phyloP scores from a whole-genome alignment of 1,140 invertebrate genomes.

The Drosophila gunungcola region DNA sequence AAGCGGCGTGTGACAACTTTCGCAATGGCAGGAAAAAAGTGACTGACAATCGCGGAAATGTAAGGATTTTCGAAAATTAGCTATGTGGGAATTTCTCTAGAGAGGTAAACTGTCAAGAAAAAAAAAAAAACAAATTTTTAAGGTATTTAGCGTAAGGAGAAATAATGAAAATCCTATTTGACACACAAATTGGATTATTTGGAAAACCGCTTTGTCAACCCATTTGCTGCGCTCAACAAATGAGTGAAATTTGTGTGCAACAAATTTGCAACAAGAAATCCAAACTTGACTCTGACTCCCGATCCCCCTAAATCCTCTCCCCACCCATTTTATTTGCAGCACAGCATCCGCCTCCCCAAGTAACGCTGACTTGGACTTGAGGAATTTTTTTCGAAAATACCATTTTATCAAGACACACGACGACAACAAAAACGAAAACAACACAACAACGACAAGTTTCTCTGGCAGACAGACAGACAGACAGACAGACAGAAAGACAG shows the following conservation, averaged over 20 bases:
- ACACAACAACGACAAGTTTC: slow-evolving; percentile 69
- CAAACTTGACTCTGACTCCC: slow-evolving; percentile 57
- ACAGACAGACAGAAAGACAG: slow-evolving; percentile 14
- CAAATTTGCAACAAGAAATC: slow-evolving; percentile 71
- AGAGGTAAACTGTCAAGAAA: slow-evolving; percentile 3
- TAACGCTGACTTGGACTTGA: slow-evolving; percentile 68
- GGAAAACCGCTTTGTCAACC: slow-evolving; percentile 21
- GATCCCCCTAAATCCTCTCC: slow-evolving; percentile 2
- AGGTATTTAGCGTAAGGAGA: not conserved
- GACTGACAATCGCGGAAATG: slow-evolving; percentile 21
- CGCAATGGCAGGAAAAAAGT: slow-evolving; percentile 41
- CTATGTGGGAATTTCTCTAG: slow-evolving; percentile 6
- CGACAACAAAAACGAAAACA: slow-evolving; percentile 42
- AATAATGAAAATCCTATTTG: not conserved
- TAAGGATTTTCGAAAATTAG: slow-evolving; percentile 11
- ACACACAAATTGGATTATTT: not conserved
- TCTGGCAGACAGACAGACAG: slow-evolving; percentile 52
- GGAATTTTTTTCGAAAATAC: slow-evolving; percentile 80
- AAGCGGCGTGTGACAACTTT: slow-evolving; percentile 65
- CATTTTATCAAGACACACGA: slow-evolving; percentile 83
- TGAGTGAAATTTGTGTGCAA: slow-evolving; percentile 73
- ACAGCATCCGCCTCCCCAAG: slow-evolving; percentile 38
- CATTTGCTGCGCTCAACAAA: slow-evolving; percentile 39
- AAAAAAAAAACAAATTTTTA: not conserved
- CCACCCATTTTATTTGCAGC: slow-evolving; percentile 22